Percentiles rank a stretch among this genome's conserved stretches.
These are phyloP conservation scores for Ceyx margarethae DNA, from an alignment of 2,113 vertebrate genomes.

Conservation along the genomic window DNA sequence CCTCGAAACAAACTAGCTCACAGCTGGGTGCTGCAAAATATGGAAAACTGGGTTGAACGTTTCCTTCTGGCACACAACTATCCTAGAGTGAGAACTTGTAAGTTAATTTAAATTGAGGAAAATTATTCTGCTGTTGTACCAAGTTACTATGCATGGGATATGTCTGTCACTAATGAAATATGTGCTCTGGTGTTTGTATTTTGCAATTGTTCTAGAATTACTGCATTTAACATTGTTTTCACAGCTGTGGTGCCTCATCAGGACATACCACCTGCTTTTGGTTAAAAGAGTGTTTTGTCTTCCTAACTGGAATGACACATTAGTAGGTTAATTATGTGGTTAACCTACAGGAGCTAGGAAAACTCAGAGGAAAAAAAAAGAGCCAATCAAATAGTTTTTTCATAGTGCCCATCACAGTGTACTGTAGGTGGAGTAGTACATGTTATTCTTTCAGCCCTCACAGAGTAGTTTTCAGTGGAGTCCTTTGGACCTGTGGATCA, in stretches of 20 bases:
- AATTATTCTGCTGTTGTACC: background rate
- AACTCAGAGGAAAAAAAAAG: background rate
- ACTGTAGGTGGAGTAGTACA: background rate
- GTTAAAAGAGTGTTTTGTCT: background rate
- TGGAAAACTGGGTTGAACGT: slow-evolving; percentile 99
- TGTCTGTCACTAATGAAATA: background rate
- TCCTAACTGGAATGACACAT: background rate
- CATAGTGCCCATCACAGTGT: background rate
- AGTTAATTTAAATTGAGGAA: slow-evolving; percentile 54
- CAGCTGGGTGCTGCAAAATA: slow-evolving; percentile 99
- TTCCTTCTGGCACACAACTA: slow-evolving; percentile 99
- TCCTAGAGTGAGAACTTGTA: slow-evolving; percentile 97
- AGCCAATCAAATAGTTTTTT: background rate
- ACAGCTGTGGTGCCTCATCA: background rate
- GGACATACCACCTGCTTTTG: background rate
- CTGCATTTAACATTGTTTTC: background rate
- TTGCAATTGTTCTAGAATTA: background rate
- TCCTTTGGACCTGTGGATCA: background rate
- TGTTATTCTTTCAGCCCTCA: background rate
- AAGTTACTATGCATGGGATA: background rate
- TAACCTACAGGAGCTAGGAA: background rate
- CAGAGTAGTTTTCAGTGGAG: background rate
- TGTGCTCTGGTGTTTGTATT: background rate
- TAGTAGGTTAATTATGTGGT: background rate
- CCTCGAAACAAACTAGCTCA: slow-evolving; percentile 97